These are phyloP conservation scores for Ailurus styani DNA, from an alignment of 2,113 vertebrate genomes.

Conservation along the genomic window DNA sequence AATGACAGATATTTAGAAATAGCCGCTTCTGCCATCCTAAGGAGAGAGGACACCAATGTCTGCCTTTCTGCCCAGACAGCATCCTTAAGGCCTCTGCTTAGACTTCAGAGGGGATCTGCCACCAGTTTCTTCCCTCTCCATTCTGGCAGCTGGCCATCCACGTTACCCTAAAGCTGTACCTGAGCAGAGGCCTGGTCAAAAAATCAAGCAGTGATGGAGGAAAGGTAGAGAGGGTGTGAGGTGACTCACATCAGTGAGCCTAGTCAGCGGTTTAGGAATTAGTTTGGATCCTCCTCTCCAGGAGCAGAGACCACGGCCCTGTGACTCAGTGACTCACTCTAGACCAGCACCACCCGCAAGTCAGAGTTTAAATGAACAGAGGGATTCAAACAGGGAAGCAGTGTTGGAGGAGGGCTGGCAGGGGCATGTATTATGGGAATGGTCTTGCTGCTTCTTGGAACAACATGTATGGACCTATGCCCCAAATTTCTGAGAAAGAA, in stretches of 20 bases:
- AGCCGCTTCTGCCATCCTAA: background rate
- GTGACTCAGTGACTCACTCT: background rate
- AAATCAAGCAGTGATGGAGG: background rate
- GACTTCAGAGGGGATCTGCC: background rate
- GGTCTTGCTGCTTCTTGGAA: background rate
- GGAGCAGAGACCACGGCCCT: background rate
- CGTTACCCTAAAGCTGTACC: background rate
- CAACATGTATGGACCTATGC: background rate
- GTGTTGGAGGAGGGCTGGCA: background rate
- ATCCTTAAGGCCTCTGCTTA: background rate
- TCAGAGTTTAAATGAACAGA: background rate
- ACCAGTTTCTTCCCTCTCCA: background rate
- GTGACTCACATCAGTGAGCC: background rate
- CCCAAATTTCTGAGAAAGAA: background rate
- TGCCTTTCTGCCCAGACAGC: background rate
- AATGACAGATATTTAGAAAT: background rate
- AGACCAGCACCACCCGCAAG: background rate
- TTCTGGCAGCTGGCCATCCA: background rate
- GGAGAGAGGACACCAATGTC: background rate
- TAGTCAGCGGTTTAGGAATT: background rate
- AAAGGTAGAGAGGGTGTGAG: background rate
- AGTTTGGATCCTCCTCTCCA: background rate
- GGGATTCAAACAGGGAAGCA: background rate
- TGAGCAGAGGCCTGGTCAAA: background rate
- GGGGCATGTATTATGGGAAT: accelerated